Evolutionary conservation across 2,797 vertebrate species (phyloP).

Genomic region (Chlorospingus semifuscus): DNA sequence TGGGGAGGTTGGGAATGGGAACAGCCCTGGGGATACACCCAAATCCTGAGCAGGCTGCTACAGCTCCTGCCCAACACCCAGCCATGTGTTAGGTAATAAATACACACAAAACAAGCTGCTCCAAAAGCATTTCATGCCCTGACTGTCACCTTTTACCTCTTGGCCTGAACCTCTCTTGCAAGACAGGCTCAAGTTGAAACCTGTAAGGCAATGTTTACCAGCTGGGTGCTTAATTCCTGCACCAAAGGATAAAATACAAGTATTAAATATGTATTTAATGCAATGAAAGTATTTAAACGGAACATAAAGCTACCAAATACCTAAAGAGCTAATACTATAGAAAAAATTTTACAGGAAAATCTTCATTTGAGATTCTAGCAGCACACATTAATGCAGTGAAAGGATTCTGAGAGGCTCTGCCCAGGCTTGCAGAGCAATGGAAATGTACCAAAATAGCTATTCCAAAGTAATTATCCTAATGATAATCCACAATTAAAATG

Average conservation of each 20-base stretch:
- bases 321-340: neutral
- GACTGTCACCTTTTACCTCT: neutral
- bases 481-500: constrained; percentile 34
- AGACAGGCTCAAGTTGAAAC: neutral
- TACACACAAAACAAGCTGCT: neutral
- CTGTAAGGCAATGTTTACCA: neutral
- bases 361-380: neutral
- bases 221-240: neutral
- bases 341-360: neutral
- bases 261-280: neutral
- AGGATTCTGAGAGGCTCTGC: neutral
- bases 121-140: neutral
- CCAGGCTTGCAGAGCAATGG: neutral
- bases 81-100: neutral
- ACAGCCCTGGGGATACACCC: neutral
- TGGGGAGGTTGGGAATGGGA: neutral
- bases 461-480: constrained; percentile 15
- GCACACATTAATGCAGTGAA: neutral
- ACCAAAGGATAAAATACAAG: neutral
- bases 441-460: constrained; percentile 17
- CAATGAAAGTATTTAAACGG: neutral
- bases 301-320: neutral
- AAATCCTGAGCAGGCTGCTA: neutral
- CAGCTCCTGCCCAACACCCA: neutral
- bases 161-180: neutral